Evolutionary conservation across 1,140 invertebrate genomes (phyloP), one percentile per base, ranked within the genome.

Genomic region (Acromyrmex charruanus): DNA sequence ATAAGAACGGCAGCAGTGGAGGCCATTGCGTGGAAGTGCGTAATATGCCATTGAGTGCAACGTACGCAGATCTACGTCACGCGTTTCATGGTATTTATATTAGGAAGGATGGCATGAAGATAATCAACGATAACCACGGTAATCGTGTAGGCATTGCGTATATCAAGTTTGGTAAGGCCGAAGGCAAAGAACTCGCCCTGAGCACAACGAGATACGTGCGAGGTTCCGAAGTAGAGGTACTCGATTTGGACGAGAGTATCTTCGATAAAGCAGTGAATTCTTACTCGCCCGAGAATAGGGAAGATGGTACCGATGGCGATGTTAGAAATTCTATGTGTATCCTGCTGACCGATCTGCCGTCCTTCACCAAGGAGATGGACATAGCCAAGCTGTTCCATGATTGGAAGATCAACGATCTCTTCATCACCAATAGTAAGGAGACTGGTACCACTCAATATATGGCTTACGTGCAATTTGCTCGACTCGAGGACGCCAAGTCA

Each of bases 11-110:
- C 3, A 35, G 31, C 10, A 18, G 74, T 10, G 16, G 49, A 28
- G 96, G 96, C 9, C 95, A 95, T 69, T 97, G 97, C 90, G 96
- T 98, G 12, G 97, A 97, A 88, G 95, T 98, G 0, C 96, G 96
- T 59, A 97, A 97, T 77, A 96, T 97, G 92, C 96, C 96, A 1
- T 93, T 96, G 21, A 96, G 96, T 82, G 96, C 97, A 0, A 96
- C 96, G n/a, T 98, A 98, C 91, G 96, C 96, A 28, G 98, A 99
- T 91, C 95, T 99, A 0, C 95, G 98, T 14, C 96, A 97, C 74
- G 97, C 98, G 86, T 99, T 99, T 93, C 96, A 96, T 6, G 97
- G 97, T 10, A 96, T 97, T 72, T 97, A 97, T 90, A 98, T 99
- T 58, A 96, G 97, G 12, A 97, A 97, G 86, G 97, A 98, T 91